Conservation (phyloP, 2,113 vertebrate genomes). For the Paratilapia polleni region DNA sequence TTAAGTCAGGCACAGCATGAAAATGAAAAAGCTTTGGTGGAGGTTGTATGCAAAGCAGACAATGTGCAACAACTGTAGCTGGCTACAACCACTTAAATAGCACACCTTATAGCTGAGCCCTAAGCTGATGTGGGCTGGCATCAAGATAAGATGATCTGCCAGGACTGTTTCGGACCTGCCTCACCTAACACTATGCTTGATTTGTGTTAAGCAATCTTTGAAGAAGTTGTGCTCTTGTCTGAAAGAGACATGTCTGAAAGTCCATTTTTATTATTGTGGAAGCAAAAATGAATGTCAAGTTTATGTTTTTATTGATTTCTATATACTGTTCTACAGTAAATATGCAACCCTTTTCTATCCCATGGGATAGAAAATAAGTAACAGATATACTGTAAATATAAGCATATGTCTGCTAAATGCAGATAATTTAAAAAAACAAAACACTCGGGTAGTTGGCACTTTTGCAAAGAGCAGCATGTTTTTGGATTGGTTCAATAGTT, state of each 20-base stretch:
- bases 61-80: too few species aligned
- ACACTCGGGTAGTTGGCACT: not conserved
- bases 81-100: too few species aligned
- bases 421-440: conserved; percentile 8
- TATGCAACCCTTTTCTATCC: not conserved
- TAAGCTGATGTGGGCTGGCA: too few species aligned
- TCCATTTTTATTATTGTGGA: not conserved
- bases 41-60: too few species aligned
- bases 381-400: not conserved
- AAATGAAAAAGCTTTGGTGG: too few species aligned
- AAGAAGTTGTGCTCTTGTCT: not conserved
- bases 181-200: not conserved
- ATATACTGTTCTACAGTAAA: not conserved
- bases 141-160: too few species aligned
- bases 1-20: not conserved
- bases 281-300: conserved; percentile 25
- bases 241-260: not conserved
- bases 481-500: not conserved
- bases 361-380: conserved; percentile 3
- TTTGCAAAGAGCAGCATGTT: conserved; percentile 27
- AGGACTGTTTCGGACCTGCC: not conserved
- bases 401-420: conserved; percentile 22
- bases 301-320: conserved; percentile 34
- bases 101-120: too few species aligned
- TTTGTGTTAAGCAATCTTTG: not conserved